A percentile compares a stretch with the other conserved stretches of the same genome.
Conservation (phyloP, 2,797 vertebrate species). For the Ctenopoma kingsleyae region DNA sequence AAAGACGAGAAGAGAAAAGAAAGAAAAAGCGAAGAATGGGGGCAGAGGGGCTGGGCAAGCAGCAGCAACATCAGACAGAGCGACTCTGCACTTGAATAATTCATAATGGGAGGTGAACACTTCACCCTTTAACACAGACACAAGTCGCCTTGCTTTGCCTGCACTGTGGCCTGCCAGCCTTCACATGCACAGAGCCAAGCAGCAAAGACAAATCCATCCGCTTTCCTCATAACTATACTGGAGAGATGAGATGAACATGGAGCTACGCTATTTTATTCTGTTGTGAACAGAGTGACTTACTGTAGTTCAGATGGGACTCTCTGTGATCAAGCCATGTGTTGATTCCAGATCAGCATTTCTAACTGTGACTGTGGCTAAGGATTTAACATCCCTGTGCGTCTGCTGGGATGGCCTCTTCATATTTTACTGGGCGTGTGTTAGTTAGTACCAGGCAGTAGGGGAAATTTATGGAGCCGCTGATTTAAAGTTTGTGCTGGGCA, state of each 20-base stretch:
- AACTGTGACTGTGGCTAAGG: constrained; percentile 13
- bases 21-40: constrained; percentile 59
- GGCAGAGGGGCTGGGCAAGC: constrained; percentile 72
- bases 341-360: constrained; percentile 17
- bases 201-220: constrained; percentile 43
- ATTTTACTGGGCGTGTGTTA: constrained; percentile 13
- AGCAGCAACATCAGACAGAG: constrained; percentile 81
- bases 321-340: constrained; percentile 39
- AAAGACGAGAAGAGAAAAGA: constrained; percentile 27
- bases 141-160: constrained; percentile 76
- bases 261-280: constrained; percentile 1
- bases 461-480: not conserved
- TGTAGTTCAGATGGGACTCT: not conserved
- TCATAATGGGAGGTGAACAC: constrained; percentile 86
- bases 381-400: constrained; percentile 18
- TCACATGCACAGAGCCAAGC: constrained; percentile 48
- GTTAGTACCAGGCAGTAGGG: not conserved
- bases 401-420: constrained; percentile 27
- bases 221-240: constrained; percentile 2
- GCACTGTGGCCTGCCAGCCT: constrained; percentile 77
- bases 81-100: constrained; percentile 84
- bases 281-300: not conserved
- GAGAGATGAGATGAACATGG: not conserved
- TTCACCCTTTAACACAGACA: constrained; percentile 85
- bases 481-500: constrained; percentile 2